Percentiles rank a stretch among this genome's conserved stretches.
Conservation (phyloP, 2,113 vertebrate genomes). For the Mola mola region DNA sequence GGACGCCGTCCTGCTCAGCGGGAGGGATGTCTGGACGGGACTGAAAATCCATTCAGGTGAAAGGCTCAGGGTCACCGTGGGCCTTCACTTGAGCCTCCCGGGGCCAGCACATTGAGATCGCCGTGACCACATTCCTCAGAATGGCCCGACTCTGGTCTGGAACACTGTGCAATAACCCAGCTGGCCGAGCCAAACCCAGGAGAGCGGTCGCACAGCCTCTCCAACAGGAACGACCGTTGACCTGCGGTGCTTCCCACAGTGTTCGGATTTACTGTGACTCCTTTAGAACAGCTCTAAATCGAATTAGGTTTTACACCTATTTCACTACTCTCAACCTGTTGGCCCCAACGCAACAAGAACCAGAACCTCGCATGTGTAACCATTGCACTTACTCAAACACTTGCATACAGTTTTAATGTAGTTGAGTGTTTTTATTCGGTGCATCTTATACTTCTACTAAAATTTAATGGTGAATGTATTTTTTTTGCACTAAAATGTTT, state of each 20-base stretch:
- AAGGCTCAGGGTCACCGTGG: slow-evolving; percentile 35
- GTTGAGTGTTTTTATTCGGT: neutral
- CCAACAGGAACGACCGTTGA: slow-evolving; percentile 18
- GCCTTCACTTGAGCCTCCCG: slow-evolving; percentile 53
- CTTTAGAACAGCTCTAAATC: slow-evolving; percentile 77
- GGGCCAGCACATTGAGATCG: slow-evolving; percentile 51
- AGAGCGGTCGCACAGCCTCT: slow-evolving; percentile 36
- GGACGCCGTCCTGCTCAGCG: neutral
- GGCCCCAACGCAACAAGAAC: neutral
- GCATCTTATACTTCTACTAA: too few relatives aligned
- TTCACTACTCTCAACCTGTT: slow-evolving; percentile 14
- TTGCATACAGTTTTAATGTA: neutral
- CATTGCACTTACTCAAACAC: neutral
- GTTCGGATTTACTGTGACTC: slow-evolving; percentile 69
- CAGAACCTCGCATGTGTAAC: neutral
- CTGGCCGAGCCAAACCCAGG: slow-evolving; percentile 45
- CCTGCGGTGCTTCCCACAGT: slow-evolving; percentile 35
- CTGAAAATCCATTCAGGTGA: slow-evolving; percentile 59
- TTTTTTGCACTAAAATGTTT: too few relatives aligned
- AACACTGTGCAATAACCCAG: slow-evolving; percentile 30
- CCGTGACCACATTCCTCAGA: slow-evolving; percentile 57
- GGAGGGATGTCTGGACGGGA: slow-evolving; percentile 39
- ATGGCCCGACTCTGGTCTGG: slow-evolving; percentile 41
- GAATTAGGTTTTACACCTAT: slow-evolving; percentile 63
- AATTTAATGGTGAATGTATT: too few relatives aligned